These are phyloP conservation scores for Oncorhynchus kisutch DNA, from an alignment of 2,113 vertebrate species.

Conservation along the genomic window DNA sequence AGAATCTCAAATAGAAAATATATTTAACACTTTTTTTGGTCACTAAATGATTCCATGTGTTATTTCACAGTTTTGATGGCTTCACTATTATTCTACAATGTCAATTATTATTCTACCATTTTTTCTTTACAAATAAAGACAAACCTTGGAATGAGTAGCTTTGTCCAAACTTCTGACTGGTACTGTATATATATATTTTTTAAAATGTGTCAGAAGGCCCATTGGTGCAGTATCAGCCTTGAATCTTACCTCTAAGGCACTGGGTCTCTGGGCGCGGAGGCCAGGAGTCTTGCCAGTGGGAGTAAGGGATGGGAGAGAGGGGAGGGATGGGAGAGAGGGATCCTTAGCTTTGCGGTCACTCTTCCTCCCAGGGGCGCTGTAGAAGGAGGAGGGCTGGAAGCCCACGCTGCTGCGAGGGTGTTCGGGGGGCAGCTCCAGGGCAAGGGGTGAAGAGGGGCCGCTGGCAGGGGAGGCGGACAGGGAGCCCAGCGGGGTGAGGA, in stretches of 20 bases:
- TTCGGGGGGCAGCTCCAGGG: slow-evolving; percentile 49
- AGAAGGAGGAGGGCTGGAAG: slow-evolving; percentile 35
- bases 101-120: too few relatives aligned
- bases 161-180: too few relatives aligned
- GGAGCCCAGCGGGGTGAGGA: slow-evolving; percentile 56
- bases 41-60: too few relatives aligned
- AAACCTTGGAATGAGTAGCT: too few relatives aligned
- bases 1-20: too few relatives aligned
- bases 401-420: slow-evolving; percentile 31
- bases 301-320: neutral
- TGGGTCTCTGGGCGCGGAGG: neutral
- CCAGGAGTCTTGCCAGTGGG: neutral
- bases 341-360: slow-evolving; percentile 17
- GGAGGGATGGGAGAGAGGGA: slow-evolving; percentile 14
- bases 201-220: too few relatives aligned
- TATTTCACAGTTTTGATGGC: too few relatives aligned
- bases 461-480: slow-evolving; percentile 49
- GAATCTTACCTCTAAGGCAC: neutral
- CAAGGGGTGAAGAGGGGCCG: slow-evolving; percentile 44
- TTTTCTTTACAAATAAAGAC: too few relatives aligned
- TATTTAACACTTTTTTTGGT: too few relatives aligned
- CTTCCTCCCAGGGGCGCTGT: slow-evolving; percentile 35
- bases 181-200: too few relatives aligned
- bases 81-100: too few relatives aligned
- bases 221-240: too few relatives aligned